phyloP scores from a whole-genome alignment of 2,113 vertebrate species.

The Microtus montanus region DNA sequence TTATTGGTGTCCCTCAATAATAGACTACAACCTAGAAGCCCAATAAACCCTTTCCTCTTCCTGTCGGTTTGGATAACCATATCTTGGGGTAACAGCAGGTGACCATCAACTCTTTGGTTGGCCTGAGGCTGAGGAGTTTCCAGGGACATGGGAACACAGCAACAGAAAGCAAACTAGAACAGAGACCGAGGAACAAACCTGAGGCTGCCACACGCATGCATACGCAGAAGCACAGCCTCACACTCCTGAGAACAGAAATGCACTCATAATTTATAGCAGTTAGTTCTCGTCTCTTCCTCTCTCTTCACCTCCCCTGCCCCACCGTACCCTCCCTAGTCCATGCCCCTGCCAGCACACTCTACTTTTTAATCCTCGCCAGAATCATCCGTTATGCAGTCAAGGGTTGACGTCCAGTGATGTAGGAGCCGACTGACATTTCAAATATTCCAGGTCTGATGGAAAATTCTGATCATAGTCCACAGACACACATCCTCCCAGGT shows the following conservation, averaged over 20 bases:
- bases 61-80: background rate
- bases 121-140: no score
- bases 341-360: background rate
- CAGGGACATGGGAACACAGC: no score
- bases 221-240: background rate
- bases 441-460: constrained; percentile 67
- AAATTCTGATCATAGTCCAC: constrained; percentile 74
- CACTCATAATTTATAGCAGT: background rate
- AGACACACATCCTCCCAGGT: constrained; percentile 48
- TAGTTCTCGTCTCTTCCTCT: background rate
- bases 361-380: constrained; percentile 73
- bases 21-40: background rate
- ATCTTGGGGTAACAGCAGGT: no score
- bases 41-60: background rate
- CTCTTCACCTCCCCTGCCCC: background rate
- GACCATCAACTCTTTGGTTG: no score
- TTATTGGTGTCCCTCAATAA: background rate
- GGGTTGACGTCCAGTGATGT: constrained; percentile 67
- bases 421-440: constrained; percentile 78
- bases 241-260: background rate
- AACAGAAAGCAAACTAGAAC: background rate
- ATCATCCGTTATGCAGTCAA: constrained; percentile 71
- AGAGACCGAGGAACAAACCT: background rate
- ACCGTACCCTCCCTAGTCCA: background rate
- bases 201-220: background rate